Evolutionary conservation across 2,888 invertebrate species (phyloP), one percentile per base, ranked within the genome.

Genomic region (Ischnus inquisitorius): DNA sequence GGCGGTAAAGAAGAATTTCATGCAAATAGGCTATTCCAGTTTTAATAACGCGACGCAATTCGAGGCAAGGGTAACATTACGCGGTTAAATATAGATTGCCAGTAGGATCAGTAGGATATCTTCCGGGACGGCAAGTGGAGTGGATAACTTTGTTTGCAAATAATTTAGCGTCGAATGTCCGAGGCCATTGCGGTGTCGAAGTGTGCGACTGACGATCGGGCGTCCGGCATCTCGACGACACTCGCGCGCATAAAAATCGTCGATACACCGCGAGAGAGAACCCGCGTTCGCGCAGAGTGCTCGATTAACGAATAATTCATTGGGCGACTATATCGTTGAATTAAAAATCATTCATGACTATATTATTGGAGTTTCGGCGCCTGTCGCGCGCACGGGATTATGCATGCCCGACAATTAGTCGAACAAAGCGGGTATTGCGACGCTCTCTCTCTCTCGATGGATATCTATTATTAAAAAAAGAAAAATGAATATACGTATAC

Each of bases 251-350:
- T 39, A n/a, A 22, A 71, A 71, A 71, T 69, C 6, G 25, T 71
- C 54, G 71, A 54, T 54, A 71, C 14, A 57, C 39, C 14, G 39
- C 16, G n/a, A 12, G 16, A 34, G 34, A 34, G 34, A n/a, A n/a
- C 6, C 34, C 34, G 19, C 28, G n/a, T 39, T 28, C 12, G 14
- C 22, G 19, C 14, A 67, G 51, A 22, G 71, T 22, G 54, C 39
- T 39, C 69, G 54, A 71, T 72, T 43, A 57, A 43, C 43, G 8
- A 60, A 57, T 72, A 72, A 72, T 72, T 57, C 43, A 72, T 41
- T 16, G 43, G 60, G 34, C 72, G 25, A 43, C 57, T 72, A 12
- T n/a, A 12, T n/a, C 60, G 72, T 72, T 72, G 60, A 57, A 72
- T 72, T 43, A 60, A 51, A 60, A 60, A 60, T 72, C 72, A 46